Percentiles rank a stretch among this genome's conserved stretches.
Evolutionary conservation across 2,113 vertebrate species (phyloP).

Genomic region (Ammodytes marinus): DNA sequence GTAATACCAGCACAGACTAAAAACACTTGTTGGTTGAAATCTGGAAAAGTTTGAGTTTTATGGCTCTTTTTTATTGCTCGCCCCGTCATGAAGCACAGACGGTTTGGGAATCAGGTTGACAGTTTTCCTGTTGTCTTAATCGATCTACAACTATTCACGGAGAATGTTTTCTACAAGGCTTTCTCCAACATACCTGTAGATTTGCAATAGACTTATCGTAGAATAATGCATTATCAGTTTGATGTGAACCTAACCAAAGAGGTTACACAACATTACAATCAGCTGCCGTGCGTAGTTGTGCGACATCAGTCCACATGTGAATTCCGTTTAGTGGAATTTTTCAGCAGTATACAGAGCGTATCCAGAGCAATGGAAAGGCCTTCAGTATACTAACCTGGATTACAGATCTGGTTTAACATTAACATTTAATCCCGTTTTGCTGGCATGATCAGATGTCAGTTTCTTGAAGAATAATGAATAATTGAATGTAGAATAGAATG

Average conservation of each 20-base stretch:
- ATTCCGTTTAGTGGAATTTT: not conserved
- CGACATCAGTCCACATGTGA: too few relatives aligned
- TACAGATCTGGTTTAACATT: not conserved
- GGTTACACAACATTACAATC: not conserved
- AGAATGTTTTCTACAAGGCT: not conserved
- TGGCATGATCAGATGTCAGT: constrained; percentile 2
- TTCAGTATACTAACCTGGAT: not conserved
- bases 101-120: too few relatives aligned
- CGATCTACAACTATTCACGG: not conserved
- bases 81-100: too few relatives aligned
- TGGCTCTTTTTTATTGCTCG: too few relatives aligned
- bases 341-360: too few relatives aligned
- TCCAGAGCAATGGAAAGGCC: not conserved
- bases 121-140: not conserved
- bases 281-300: not conserved
- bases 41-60: not conserved
- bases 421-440: constrained; percentile 1
- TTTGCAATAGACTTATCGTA: not conserved
- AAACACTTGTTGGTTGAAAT: constrained; percentile 5
- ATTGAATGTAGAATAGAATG: not conserved
- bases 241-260: not conserved
- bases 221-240: not conserved
- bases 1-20: not conserved
- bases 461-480: constrained; percentile 4
- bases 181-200: not conserved